phyloP scores from a whole-genome alignment of 2,888 invertebrate genomes.

The Anoplius nigerrimus region DNA sequence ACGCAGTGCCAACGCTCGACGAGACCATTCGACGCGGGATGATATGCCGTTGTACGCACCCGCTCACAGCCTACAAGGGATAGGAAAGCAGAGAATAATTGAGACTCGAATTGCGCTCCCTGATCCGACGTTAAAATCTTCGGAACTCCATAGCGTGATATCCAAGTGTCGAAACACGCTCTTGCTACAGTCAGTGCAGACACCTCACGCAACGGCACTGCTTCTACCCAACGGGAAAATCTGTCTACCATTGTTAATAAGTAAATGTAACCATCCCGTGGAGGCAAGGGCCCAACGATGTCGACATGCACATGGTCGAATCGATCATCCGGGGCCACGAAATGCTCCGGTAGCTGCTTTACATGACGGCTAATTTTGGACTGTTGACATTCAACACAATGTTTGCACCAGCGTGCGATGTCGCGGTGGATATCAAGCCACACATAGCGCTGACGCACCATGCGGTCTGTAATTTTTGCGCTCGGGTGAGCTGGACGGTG shows the following conservation, averaged over 20 bases:
- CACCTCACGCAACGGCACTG: background rate
- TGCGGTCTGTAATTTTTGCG: background rate
- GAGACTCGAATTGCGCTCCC: slow-evolving; percentile 57
- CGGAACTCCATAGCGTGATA: slow-evolving; percentile 62
- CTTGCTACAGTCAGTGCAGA: slow-evolving; percentile 51
- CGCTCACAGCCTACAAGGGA: slow-evolving; percentile 34
- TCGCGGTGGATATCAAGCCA: slow-evolving; percentile 18
- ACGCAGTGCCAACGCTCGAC: slow-evolving; percentile 45
- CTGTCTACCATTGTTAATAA: slow-evolving; percentile 5
- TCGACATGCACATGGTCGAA: slow-evolving; percentile 10
- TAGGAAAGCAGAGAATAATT: slow-evolving; percentile 42
- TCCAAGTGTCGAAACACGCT: slow-evolving; percentile 55
- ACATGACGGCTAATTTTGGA: background rate
- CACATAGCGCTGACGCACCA: slow-evolving; percentile 1
- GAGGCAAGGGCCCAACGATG: background rate
- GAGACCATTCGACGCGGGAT: slow-evolving; percentile 50
- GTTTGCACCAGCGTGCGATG: slow-evolving; percentile 4
- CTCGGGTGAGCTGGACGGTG: background rate
- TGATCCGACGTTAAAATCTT: slow-evolving; percentile 58
- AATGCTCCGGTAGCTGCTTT: background rate
- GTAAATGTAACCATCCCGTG: background rate
- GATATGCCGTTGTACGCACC: slow-evolving; percentile 48
- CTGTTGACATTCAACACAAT: background rate
- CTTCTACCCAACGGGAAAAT: slow-evolving; percentile 12
- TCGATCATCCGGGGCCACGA: background rate